phyloP scores from a whole-genome alignment of 2,888 invertebrate species.

The Lepidonotus clava region DNA sequence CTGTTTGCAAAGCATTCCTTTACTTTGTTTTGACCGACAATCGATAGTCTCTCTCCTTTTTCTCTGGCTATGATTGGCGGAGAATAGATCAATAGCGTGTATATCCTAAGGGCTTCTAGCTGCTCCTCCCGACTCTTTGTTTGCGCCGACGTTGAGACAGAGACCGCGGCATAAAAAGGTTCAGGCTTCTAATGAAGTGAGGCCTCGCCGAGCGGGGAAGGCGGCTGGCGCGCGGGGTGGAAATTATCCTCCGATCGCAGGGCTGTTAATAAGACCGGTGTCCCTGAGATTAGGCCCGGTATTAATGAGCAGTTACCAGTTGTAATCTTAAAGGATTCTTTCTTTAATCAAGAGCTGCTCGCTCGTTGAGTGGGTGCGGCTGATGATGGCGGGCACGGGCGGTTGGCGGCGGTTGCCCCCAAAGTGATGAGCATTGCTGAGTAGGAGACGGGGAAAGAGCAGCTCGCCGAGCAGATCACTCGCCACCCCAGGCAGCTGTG shows the following conservation, averaged over 20 bases:
- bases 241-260: not conserved
- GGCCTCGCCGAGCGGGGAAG: not conserved
- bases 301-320: constrained; percentile 26
- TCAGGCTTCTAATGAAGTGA: constrained; percentile 3
- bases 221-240: not conserved
- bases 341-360: constrained; percentile 1
- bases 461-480: not conserved
- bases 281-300: not conserved
- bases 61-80: not conserved
- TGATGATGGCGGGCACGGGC: too few species aligned
- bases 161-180: constrained; percentile 5
- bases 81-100: constrained; percentile 27
- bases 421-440: not conserved
- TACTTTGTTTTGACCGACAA: not conserved
- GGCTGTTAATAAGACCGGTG: not conserved
- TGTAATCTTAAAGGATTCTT: constrained; percentile 36
- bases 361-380: not conserved
- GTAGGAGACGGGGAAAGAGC: not conserved
- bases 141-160: not conserved
- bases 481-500: not conserved
- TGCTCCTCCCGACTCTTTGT: constrained; percentile 3
- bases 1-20: constrained; percentile 26
- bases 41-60: constrained; percentile 33
- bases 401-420: not conserved
- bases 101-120: constrained; percentile 32